Evolutionary conservation across 2,797 vertebrate genomes (phyloP).

Genomic region (Falco peregrinus): DNA sequence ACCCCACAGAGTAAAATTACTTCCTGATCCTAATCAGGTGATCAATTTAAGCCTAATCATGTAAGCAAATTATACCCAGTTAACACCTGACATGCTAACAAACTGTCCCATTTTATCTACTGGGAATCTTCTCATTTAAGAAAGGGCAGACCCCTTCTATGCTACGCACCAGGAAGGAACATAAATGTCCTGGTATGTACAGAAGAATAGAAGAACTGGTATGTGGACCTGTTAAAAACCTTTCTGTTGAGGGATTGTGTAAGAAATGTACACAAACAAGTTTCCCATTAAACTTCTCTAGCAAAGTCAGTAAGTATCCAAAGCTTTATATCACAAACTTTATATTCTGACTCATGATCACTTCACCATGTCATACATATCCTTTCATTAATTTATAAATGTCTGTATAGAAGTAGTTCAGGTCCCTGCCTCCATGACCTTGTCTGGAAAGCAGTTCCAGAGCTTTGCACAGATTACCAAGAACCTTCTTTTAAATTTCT

Average conservation of each 20-base stretch:
- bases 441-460: constrained; percentile 35
- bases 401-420: constrained; percentile 46
- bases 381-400: constrained; percentile 30
- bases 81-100: neutral
- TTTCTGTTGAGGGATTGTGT: neutral
- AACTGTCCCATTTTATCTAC: neutral
- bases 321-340: neutral
- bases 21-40: neutral
- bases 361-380: neutral
- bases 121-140: neutral
- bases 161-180: neutral
- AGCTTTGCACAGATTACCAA: constrained; percentile 42
- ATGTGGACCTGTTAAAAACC: neutral
- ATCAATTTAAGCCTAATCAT: neutral
- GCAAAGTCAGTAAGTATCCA: neutral
- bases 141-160: neutral
- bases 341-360: constrained; percentile 13
- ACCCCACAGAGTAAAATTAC: neutral
- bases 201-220: neutral
- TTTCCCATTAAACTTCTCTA: neutral
- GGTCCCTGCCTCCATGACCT: neutral
- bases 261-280: neutral
- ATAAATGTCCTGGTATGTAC: neutral
- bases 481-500: constrained; percentile 8
- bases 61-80: neutral